phyloP scores from a whole-genome alignment of 1,140 invertebrate genomes.

The Antheraea mylitta region DNA sequence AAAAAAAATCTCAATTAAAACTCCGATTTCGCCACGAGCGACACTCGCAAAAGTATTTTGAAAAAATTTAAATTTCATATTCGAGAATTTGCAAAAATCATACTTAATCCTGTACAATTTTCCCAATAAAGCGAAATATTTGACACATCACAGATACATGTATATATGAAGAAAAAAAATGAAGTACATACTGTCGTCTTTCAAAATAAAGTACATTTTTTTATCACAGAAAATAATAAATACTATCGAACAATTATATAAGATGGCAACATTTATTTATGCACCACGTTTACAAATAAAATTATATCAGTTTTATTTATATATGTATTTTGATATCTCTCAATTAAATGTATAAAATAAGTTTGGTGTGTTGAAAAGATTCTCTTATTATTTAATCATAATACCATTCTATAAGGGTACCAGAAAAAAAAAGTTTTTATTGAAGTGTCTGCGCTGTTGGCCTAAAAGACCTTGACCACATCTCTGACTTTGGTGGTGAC shows the following conservation, averaged over 20 bases:
- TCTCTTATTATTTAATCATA: too few relatives aligned
- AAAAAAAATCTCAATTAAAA: too few relatives aligned
- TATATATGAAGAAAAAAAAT: conserved; percentile 1
- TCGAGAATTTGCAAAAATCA: too few relatives aligned
- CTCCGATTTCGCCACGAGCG: too few relatives aligned
- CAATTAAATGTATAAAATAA: not conserved
- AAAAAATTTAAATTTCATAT: too few relatives aligned
- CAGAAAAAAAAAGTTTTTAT: too few relatives aligned
- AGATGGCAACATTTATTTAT: conserved; percentile 63
- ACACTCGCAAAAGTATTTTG: too few relatives aligned
- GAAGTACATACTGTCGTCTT: conserved; percentile 11
- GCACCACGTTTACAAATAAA: conserved; percentile 47
- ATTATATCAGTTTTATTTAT: conserved; percentile 11
- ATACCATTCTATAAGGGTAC: too few relatives aligned
- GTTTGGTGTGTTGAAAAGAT: not conserved
- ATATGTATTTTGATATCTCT: not conserved
- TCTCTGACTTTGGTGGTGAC: too few relatives aligned
- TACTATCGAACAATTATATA: conserved; percentile 50
- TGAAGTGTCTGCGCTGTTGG: too few relatives aligned
- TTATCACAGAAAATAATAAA: conserved; percentile 74
- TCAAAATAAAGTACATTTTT: conserved; percentile 22
- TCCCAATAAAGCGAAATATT: conserved; percentile 6
- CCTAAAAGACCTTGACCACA: too few relatives aligned
- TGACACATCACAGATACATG: conserved; percentile 8
- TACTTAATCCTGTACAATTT: too few relatives aligned